Base-by-base conservation (phyloP, 2,113 vertebrate genomes). In the Glaucidium brasilianum region DNA sequence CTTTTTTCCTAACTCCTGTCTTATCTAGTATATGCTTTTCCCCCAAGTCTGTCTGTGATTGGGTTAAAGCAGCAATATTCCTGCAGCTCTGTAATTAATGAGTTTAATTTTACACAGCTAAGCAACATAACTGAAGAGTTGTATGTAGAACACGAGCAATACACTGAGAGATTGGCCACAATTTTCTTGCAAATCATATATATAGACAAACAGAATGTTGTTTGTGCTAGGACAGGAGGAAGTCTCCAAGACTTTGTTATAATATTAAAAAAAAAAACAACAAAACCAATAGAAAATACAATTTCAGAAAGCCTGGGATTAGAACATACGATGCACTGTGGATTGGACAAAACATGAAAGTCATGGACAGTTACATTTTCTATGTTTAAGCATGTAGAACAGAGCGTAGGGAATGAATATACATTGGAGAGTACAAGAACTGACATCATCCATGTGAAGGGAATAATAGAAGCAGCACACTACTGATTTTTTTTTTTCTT, bases 141-240 rank as follows among this genome's bases (percentile, higher is more conserved):
- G 3, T 10, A 0, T 39, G 69, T 77, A 71, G 37, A 91, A 59
- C 0, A 0, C 2, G 1, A 85, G 30, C 26, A 75, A 56, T 64
- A 32, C 21, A 20, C 12, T 14, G 56, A 84, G 76, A 80, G 11
- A 82, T 3, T 60, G 16, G 27, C 39, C 25, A 35, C 29, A 45
- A 5, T 75, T 78, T 87, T 82, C 29, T 68, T 81, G 25, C 30
- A 75, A 72, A 59, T 85, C 8, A 2, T 64, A 5, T 14, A 14
- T 45, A 13, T 11, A 47, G 9, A 37, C 52, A 34, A 83, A 50
- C 16, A 71, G 50, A 91, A 37, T 56, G 14, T 34, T 63, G 5
- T 56, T 78, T 87, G 43, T 84, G 26, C 35, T 52, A 52, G 39
- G 58, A 30, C 25, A 90, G 49, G 37, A 89, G 41, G 35, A 90